Evolutionary conservation across 2,888 invertebrate species (phyloP), one percentile per base, ranked within the genome.

Genomic region (Microplitis deprimator): DNA sequence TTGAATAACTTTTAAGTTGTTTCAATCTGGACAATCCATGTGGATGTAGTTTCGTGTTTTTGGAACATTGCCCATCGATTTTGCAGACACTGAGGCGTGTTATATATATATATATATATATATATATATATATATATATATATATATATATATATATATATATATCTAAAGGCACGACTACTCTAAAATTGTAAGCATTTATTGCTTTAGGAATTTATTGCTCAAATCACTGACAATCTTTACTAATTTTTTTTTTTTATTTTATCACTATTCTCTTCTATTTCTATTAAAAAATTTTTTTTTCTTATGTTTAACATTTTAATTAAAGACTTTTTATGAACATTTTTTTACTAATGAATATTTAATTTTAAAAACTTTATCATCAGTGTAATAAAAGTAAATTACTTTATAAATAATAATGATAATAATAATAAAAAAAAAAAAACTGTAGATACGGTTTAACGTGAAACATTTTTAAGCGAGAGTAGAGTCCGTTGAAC

Each of bases 11-110:
- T 61, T 29, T 38, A 16, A 71, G 60, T 59, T n/a, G 59, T 60
- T 61, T 38, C 50, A 59, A 50, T 50, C 50, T 50, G 50, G 50
- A 50, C 50, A 38, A 61, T 38, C 59, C 71, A 39, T 61, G 71
- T 71, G 71, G 71, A 61, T 61, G 61, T 71, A 38, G 71, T 60
- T 71, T 39, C 60, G 61, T 39, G 50, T 61, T 71, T 71, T 71
- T 71, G 60, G 71, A 71, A 60, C 71, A 71, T 62, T 62, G 71
- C 62, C 62, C 40, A 62, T 20, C 17, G 40, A 61, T 59, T 16
- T n/a, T 16, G 3, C 67, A 20, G 13, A 50, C 10, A 13, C 4
- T 50, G 10, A 13, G 50, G 13, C 10, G 10, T 13, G 13, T 13
- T 8, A 6, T 50, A 13, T 50, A 50, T 50, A 50, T 50, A 50